Conservation (phyloP, 1,140 invertebrate genomes). For the Drosophila miranda region DNA sequence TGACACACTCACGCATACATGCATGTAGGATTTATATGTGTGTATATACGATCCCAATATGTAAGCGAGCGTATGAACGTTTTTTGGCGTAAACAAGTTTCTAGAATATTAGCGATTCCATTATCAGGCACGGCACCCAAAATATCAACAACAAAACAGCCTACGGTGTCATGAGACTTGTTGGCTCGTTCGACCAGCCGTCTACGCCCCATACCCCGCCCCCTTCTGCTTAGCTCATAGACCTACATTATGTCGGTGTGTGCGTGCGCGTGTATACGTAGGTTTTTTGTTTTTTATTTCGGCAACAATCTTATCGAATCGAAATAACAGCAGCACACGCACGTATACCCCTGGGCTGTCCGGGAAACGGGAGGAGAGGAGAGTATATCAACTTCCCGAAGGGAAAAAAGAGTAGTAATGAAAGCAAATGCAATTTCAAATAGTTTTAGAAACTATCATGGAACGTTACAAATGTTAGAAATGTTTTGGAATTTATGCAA, state of each 20-base stretch:
- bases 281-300: constrained; percentile 58
- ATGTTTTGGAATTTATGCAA: too few relatives aligned
- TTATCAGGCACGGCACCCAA: constrained; percentile 55
- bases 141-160: constrained; percentile 44
- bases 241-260: background rate
- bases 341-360: background rate
- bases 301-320: constrained; percentile 68
- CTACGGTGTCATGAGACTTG: constrained; percentile 49
- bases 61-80: constrained; percentile 45
- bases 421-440: too few relatives aligned
- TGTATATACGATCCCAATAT: constrained; percentile 32
- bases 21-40: background rate
- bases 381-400: too few relatives aligned
- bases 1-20: constrained; percentile 6
- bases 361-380: too few relatives aligned
- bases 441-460: too few relatives aligned
- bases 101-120: constrained; percentile 75
- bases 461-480: too few relatives aligned
- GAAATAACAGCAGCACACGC: constrained; percentile 26
- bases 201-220: background rate
- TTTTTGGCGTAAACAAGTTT: constrained; percentile 80
- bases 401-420: too few relatives aligned
- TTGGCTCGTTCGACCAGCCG: constrained; percentile 32
- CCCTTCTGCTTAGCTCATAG: constrained; percentile 1
- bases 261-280: constrained; percentile 8